Conservation (phyloP, 2,888 invertebrate genomes). For the Trichogramma dendrolimi region DNA sequence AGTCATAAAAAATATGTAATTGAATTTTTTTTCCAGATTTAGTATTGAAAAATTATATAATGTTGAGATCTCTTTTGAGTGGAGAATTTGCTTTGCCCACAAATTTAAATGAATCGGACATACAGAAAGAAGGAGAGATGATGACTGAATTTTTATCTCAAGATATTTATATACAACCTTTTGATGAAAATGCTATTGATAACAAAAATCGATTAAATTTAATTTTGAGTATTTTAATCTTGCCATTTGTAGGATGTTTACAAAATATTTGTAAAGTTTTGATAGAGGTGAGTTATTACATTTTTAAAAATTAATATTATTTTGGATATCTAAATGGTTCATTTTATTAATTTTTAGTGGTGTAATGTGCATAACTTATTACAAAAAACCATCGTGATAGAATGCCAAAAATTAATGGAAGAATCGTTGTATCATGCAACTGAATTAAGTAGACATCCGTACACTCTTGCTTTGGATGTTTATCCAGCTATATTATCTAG, state of each 20-base stretch:
- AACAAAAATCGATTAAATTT: slow-evolving; percentile 53
- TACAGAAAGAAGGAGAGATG: slow-evolving; percentile 41
- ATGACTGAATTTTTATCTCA: slow-evolving; percentile 34
- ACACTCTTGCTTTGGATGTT: slow-evolving; percentile 69
- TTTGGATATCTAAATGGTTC: neutral
- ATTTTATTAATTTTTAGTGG: slow-evolving; percentile 31
- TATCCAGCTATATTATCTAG: slow-evolving; percentile 41
- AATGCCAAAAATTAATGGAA: slow-evolving; percentile 62
- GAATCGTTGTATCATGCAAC: slow-evolving; percentile 47
- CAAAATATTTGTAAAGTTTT: slow-evolving; percentile 54
- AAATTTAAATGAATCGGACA: slow-evolving; percentile 31
- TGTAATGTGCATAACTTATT: slow-evolving; percentile 33
- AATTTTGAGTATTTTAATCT: slow-evolving; percentile 60
- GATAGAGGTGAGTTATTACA: slow-evolving; percentile 52
- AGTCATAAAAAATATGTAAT: slow-evolving; percentile 4
- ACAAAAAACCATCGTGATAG: slow-evolving; percentile 57
- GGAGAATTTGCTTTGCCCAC: slow-evolving; percentile 44
- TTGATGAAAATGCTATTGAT: slow-evolving; percentile 46
- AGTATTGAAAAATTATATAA: slow-evolving; percentile 39
- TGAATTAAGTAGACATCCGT: slow-evolving; percentile 60
- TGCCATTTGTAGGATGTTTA: slow-evolving; percentile 64
- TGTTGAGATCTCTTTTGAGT: slow-evolving; percentile 41
- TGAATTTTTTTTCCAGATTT: slow-evolving; percentile 33
- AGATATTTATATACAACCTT: slow-evolving; percentile 34
- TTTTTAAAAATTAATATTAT: slow-evolving; percentile 14